Base-by-base conservation (phyloP, 2,888 invertebrate genomes). In the Aradus depressus region DNA sequence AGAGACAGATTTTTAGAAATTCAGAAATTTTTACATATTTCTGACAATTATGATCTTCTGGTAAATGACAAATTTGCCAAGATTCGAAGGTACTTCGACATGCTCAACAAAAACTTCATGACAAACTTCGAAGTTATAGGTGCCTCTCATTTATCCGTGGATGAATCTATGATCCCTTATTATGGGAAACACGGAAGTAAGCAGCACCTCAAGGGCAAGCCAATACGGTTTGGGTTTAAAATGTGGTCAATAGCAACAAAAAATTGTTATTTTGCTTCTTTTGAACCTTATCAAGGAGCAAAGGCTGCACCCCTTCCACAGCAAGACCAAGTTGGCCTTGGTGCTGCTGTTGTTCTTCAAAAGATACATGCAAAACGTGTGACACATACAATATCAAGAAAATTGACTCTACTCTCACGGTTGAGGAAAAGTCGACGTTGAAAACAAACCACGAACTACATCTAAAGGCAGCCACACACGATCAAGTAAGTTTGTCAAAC, bases 131-230 rank as follows among this genome's bases (percentile, higher is more conserved):
- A 50, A 28, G n/a, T 12, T 4, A 18, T 14, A n/a, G 53, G 37
- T 39, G 39, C 37, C 23, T 52, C 50, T 34, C 45, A 52, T 42
- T 6, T 55, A 38, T 35, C 45, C 16, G 41, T 52, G 23, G 57
- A 59, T 50, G 57, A 53, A 41, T 53, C 56, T 18, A 58, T 57
- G 53, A 53, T 58, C 26, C 58, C 57, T 16, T 58, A 58, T 21
- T 56, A 52, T 55, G 59, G 56, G 8, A 50, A 49, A 31, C 44
- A 53, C 39, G 42, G 41, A 8, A 45, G 52, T 8, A 58, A 59
- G 43, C 55, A 53, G 42, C 55, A 55, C 43, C 43, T 59, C 23
- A 44, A 51, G 32, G 54, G 55, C 2, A 57, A 57, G 38, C 59
- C 51, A 12, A 59, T 57, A 10, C 14, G 44, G 19, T 54, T 47